Evolutionary conservation across 2,888 invertebrate species (phyloP).

Genomic region (Tetragnatha montana): DNA sequence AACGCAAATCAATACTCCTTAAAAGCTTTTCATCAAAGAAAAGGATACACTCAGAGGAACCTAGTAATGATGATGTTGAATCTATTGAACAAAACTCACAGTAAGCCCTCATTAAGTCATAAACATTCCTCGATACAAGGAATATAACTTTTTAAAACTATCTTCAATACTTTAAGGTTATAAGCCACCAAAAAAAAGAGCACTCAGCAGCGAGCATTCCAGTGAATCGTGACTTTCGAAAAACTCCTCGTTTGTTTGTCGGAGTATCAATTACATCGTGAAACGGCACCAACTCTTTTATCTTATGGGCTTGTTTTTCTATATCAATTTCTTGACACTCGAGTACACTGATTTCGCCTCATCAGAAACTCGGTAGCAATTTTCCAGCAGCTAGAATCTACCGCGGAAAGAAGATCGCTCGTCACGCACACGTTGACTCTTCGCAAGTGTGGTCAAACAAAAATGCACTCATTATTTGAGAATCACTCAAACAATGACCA

Average conservation of each 20-base stretch:
- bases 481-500: constrained; percentile 64
- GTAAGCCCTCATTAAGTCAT: background rate
- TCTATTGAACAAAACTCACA: background rate
- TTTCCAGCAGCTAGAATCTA: background rate
- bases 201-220: background rate
- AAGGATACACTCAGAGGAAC: no score
- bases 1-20: no score
- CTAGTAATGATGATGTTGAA: background rate
- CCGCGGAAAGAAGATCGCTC: constrained; percentile 13
- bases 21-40: no score
- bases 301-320: background rate
- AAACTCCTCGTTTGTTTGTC: background rate
- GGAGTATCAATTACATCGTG: background rate
- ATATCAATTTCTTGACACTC: no score
- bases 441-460: constrained; percentile 17
- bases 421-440: constrained; percentile 51
- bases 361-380: constrained; percentile 29
- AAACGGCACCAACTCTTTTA: background rate
- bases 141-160: background rate
- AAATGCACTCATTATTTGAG: constrained; percentile 49
- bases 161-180: background rate
- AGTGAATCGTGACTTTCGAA: background rate
- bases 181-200: background rate
- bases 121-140: background rate
- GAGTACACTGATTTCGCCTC: background rate